Evolutionary conservation across 2,113 vertebrate genomes (phyloP).

Genomic region (Cyprinus carpio): DNA sequence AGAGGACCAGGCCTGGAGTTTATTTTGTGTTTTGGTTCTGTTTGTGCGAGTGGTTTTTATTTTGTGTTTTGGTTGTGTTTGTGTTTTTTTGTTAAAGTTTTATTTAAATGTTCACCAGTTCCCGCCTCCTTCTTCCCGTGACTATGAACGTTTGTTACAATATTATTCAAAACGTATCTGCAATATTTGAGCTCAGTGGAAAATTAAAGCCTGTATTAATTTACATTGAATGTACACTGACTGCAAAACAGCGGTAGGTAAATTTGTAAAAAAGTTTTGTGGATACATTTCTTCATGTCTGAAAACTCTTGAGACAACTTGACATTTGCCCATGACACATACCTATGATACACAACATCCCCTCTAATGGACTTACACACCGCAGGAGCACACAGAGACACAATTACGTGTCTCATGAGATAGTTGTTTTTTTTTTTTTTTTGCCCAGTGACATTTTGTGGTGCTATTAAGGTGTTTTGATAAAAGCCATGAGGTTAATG

Average conservation of each 20-base stretch:
- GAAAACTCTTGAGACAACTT: background rate
- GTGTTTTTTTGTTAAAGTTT: too few species aligned
- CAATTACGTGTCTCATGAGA: background rate
- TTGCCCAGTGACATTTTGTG: conserved; percentile 2
- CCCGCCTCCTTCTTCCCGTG: too few species aligned
- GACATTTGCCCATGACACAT: conserved; percentile 1
- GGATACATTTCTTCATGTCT: background rate
- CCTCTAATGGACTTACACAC: background rate
- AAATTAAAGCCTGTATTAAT: background rate
- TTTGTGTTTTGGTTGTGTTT: too few species aligned
- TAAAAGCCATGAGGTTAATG: conserved; percentile 6
- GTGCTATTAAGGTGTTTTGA: conserved; percentile 12
- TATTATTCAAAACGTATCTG: background rate
- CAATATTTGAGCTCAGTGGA: background rate
- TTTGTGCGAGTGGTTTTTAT: too few species aligned
- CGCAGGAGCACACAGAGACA: background rate
- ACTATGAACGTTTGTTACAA: too few species aligned
- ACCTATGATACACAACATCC: conserved; percentile 4
- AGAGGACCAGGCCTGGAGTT: too few species aligned
- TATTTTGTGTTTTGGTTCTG: too few species aligned
- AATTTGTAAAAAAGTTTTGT: background rate
- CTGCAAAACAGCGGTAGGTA: background rate
- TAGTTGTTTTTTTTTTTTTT: background rate
- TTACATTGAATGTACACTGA: background rate
- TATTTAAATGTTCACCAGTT: too few species aligned